A percentile compares a stretch with the other conserved stretches of the same genome.
Conservation (phyloP, 2,888 invertebrate genomes). For the Coenonympha glycerion region DNA sequence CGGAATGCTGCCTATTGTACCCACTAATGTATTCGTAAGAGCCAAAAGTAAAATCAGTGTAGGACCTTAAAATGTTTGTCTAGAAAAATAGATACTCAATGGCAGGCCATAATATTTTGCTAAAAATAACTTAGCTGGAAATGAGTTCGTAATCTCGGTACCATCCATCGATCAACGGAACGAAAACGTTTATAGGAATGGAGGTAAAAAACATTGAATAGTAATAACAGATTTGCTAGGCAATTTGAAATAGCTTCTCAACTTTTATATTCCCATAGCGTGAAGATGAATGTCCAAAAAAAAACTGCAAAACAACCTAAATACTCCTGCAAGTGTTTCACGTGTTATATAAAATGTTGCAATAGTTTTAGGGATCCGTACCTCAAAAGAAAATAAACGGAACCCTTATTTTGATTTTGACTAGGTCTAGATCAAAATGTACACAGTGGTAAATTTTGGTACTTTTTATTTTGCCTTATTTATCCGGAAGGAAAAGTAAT, state of each 20-base stretch:
- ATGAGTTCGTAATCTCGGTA: neutral
- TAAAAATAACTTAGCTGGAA: neutral
- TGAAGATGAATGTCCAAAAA: neutral
- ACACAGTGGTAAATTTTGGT: too few relatives aligned
- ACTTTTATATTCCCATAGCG: constrained; percentile 39
- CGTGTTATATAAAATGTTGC: too few relatives aligned
- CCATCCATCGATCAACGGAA: constrained; percentile 2
- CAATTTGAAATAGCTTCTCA: constrained; percentile 49
- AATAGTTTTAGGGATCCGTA: too few relatives aligned
- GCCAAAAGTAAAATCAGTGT: neutral
- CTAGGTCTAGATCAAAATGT: too few relatives aligned
- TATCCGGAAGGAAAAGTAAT: too few relatives aligned
- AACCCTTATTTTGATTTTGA: neutral
- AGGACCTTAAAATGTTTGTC: too few relatives aligned
- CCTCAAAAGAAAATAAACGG: neutral
- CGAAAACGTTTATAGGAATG: constrained; percentile 5
- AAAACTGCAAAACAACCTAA: neutral
- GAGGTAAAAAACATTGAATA: constrained; percentile 20
- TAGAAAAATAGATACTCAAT: neutral
- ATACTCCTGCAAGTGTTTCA: neutral
- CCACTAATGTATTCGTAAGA: too few relatives aligned
- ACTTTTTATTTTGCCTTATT: too few relatives aligned
- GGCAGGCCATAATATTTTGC: neutral
- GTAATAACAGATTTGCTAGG: constrained; percentile 31
- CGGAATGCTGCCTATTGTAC: too few relatives aligned